Evolutionary conservation across 2,797 vertebrate species (phyloP).

Genomic region (Coluber constrictor): DNA sequence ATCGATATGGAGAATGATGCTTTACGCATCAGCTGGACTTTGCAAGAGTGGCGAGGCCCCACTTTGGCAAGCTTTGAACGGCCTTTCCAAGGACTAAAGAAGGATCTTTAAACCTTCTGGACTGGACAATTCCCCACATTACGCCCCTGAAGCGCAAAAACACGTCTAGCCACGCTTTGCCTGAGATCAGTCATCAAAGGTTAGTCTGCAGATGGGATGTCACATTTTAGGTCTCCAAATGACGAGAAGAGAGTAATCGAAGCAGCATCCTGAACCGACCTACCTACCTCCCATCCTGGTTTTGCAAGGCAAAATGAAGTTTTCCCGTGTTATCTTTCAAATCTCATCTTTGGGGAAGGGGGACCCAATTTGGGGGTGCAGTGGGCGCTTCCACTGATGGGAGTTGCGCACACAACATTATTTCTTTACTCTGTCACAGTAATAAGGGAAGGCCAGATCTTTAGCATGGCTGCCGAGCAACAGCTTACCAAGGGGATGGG

Average conservation of each 20-base stretch:
- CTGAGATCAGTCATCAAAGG: background rate
- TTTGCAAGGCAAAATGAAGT: background rate
- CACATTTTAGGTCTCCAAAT: background rate
- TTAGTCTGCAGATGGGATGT: background rate
- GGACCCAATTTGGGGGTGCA: too few relatives aligned
- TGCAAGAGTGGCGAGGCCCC: too few relatives aligned
- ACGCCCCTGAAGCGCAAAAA: background rate
- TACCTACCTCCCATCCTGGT: background rate
- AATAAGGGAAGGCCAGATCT: background rate
- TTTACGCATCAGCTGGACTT: too few relatives aligned
- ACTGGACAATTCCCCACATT: background rate
- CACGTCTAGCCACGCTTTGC: background rate
- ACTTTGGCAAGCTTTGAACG: background rate
- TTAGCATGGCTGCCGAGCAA: background rate
- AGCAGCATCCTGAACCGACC: background rate
- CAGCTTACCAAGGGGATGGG: background rate
- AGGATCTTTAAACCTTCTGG: background rate
- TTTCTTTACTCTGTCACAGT: too few relatives aligned
- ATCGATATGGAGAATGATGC: background rate
- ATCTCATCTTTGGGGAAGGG: background rate
- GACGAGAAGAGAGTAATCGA: background rate
- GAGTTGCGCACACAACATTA: background rate
- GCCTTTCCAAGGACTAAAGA: background rate
- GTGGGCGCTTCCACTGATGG: fast-evolving
- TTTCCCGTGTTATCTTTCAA: background rate